A percentile compares a stretch with the other conserved stretches of the same genome.
These are phyloP conservation scores for Nibea coibor DNA, from an alignment of 2,113 vertebrate genomes.

Conservation along the genomic window DNA sequence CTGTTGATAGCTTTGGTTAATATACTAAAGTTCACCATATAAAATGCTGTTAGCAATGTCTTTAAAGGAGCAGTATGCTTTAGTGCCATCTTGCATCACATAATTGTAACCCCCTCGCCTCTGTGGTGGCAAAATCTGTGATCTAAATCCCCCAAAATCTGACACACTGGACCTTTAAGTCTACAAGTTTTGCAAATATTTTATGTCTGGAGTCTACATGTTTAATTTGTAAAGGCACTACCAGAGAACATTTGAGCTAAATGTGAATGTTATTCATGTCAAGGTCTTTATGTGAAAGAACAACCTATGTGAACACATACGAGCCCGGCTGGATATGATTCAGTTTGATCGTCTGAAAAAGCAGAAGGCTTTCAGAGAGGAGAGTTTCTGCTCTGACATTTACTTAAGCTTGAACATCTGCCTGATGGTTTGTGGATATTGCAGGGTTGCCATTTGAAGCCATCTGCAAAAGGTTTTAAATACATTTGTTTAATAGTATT, in stretches of 20 bases:
- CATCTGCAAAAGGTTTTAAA: slow-evolving; percentile 5
- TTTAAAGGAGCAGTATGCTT: no score
- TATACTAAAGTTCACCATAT: no score
- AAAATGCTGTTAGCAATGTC: no score
- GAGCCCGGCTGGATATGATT: not conserved
- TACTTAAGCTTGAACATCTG: slow-evolving; percentile 3
- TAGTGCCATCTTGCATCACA: no score
- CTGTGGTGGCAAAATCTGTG: no score
- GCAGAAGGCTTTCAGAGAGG: not conserved
- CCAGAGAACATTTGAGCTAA: not conserved
- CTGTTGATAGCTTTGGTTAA: no score
- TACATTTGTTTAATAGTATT: not conserved
- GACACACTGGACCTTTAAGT: no score
- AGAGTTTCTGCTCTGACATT: not conserved
- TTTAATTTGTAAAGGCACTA: not conserved
- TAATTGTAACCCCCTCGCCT: no score
- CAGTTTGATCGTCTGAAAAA: not conserved
- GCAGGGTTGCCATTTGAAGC: not conserved
- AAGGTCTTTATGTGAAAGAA: not conserved
- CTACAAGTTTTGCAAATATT: no score
- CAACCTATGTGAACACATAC: not conserved
- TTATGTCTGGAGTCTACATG: not conserved
- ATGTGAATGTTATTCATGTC: not conserved
- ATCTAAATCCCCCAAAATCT: no score
- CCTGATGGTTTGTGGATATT: slow-evolving; percentile 1